Evolutionary conservation across 2,113 vertebrate genomes (phyloP), one percentile per base, ranked within the genome.

Genomic region (Hemicordylus capensis): DNA sequence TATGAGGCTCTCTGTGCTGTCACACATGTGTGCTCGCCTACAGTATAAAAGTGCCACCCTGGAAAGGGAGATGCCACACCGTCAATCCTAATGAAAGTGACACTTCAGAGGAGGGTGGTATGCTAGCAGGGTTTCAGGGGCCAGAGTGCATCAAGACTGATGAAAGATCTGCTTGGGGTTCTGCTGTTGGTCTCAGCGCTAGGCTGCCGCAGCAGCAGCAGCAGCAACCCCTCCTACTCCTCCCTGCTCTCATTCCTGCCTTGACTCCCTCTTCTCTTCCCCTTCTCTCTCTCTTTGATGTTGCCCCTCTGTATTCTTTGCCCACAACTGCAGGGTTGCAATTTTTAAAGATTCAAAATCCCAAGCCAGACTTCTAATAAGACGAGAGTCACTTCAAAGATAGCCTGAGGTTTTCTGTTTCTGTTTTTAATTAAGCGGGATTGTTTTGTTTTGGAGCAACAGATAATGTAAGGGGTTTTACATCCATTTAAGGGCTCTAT

Each of bases 281-380:
- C 15, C 51, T 28, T 34, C n/a, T 81, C 37, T 56, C 69, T 56
- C 14, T 51, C 58, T 84, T 84, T 84, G 58, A 84, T 64, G 82
- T 34, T 44, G 31, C 37, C 63, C 61, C 31, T 77, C 17, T 20
- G 6, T 37, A 28, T 42, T 14, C 75, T 67, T 56, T 77, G 74
- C 48, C 37, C 34, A 44, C 12, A 31, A 20, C 61, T 31, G 61
- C 46, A n/a, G 26, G 37, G 48, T 64, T 56, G 37, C 24, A 28
- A 20, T 76, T 66, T 42, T 31, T 56, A 63, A 14, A 61, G 58
- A 44, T 67, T 66, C 67, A 37, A 15, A 48, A 63, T 59, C 76
- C 24, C 54, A 34, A 67, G 8, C 44, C 61, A 37, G 8, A 34
- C 31, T 83, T 84, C 58, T n/a, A 76, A 37, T 39, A 64, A 63